phyloP scores from a whole-genome alignment of 1,140 invertebrate species.

The Hydropsyche tenuis region DNA sequence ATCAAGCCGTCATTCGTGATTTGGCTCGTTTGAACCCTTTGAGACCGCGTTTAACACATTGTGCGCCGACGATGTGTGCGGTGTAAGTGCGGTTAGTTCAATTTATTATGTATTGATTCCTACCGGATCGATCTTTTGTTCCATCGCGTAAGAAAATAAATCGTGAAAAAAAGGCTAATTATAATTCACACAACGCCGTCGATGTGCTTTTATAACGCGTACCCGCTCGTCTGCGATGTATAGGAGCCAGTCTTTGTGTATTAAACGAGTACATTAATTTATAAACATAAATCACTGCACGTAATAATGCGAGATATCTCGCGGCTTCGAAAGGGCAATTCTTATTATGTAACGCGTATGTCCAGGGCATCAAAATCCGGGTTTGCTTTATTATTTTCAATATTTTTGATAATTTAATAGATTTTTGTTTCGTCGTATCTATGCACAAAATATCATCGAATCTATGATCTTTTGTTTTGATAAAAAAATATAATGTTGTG shows the following conservation, averaged over 20 bases:
- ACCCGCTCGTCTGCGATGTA: too few species aligned
- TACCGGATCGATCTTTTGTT: conserved; percentile 22
- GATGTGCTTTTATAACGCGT: too few species aligned
- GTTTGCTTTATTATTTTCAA: too few species aligned
- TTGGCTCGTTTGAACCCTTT: conserved; percentile 30
- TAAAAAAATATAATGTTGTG: too few species aligned
- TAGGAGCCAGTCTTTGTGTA: conserved; percentile 16
- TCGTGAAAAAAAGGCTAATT: conserved; percentile 11
- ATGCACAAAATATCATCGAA: not conserved
- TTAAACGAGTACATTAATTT: conserved; percentile 25
- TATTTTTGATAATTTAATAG: not conserved
- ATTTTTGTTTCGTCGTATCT: not conserved
- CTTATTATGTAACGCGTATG: not conserved
- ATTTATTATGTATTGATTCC: conserved; percentile 33
- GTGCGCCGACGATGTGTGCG: conserved; percentile 2
- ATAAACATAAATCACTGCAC: conserved; percentile 24
- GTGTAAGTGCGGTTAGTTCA: conserved; percentile 33
- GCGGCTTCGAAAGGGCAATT: conserved; percentile 10
- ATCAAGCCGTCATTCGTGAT: conserved; percentile 16
- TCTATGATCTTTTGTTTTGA: too few species aligned
- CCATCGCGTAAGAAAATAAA: not conserved
- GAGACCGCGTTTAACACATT: conserved; percentile 16
- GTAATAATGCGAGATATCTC: conserved; percentile 26
- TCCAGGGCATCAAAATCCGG: not conserved
- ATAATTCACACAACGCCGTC: conserved; percentile 20